phyloP scores from a whole-genome alignment of 2,888 invertebrate species.

The Hybos culiciformis region DNA sequence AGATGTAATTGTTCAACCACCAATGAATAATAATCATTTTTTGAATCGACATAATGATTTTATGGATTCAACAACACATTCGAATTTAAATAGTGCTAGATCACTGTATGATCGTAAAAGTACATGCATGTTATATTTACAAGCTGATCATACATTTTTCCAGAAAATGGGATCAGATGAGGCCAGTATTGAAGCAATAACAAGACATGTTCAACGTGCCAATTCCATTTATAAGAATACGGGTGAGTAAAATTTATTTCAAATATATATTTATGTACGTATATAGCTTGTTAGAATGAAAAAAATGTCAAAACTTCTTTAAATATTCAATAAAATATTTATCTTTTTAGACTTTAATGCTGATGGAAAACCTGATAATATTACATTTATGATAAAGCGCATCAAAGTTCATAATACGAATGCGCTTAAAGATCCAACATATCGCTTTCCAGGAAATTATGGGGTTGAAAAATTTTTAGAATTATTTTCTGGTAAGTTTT shows the following conservation, averaged over 20 bases:
- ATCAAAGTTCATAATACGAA: conserved; percentile 85
- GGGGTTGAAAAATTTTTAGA: conserved; percentile 98
- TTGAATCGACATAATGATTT: conserved; percentile 13
- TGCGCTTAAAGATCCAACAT: conserved; percentile 70
- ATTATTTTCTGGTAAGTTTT: conserved; percentile 73
- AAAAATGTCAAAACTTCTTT: not conserved
- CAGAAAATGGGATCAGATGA: conserved; percentile 88
- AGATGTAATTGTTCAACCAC: conserved; percentile 27
- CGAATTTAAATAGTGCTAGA: conserved; percentile 24
- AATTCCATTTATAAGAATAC: conserved; percentile 78
- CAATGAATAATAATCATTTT: not conserved
- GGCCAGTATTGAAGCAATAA: conserved; percentile 90
- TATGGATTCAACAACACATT: not conserved
- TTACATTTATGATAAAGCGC: conserved; percentile 90
- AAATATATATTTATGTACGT: not conserved
- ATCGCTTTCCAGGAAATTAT: conserved; percentile 87
- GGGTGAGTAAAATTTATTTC: conserved; percentile 39
- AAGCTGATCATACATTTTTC: conserved; percentile 93
- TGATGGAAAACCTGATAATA: conserved; percentile 82
- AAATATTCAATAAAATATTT: conserved; percentile 5
- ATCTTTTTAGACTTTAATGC: conserved; percentile 72
- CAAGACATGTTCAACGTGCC: conserved; percentile 84
- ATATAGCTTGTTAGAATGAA: not conserved
- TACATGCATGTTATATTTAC: conserved; percentile 88
- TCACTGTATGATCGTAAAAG: conserved; percentile 59